Base-by-base conservation (phyloP, 2,888 invertebrate genomes). In the Ornithoptera priamus region DNA sequence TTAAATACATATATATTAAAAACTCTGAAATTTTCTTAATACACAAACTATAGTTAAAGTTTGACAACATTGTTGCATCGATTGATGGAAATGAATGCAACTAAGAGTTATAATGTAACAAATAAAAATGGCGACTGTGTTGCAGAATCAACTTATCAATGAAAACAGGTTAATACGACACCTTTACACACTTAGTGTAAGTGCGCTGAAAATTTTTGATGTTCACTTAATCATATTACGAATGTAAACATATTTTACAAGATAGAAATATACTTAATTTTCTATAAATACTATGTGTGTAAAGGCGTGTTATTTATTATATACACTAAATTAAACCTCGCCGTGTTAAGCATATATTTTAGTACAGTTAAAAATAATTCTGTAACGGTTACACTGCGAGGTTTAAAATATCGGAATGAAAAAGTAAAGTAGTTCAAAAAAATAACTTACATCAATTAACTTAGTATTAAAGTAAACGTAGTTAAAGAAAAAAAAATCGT, bases 371-470 rank as follows among this genome's bases (percentile, higher is more conserved):
- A 12, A 63, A 69, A 59, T 59, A 56, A 42, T 66, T 46, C 20
- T 15, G 42, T 56, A 71, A 73, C 30, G 68, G 60, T 42, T 67
- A 73, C 74, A 73, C 72, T 75, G 74, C 68, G 62, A 65, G 73
- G 72, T 73, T 74, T 72, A 77, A 66, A 81, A 71, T 64, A 80
- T 80, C 85, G 90, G 90, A 90, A 90, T 90, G 90, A 85, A 88
- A 87, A 76, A 89, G 85, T 84, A 84, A 75, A n/a, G 83, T 75
- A 81, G 74, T 83, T 82, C 84, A 85, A 82, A 73, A 69, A 74
- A 69, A 74, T 75, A 74, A 72, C 74, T 74, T 71, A 73, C 61
- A 74, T 73, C 73, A 72, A 73, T 73, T 72, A 74, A 69, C 72
- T 72, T 77, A 75, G 75, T 72, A 46, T 46, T 46, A 46, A 71